Evolutionary conservation across 2,888 invertebrate species (phyloP).

Genomic region (Acholoe squamosa): DNA sequence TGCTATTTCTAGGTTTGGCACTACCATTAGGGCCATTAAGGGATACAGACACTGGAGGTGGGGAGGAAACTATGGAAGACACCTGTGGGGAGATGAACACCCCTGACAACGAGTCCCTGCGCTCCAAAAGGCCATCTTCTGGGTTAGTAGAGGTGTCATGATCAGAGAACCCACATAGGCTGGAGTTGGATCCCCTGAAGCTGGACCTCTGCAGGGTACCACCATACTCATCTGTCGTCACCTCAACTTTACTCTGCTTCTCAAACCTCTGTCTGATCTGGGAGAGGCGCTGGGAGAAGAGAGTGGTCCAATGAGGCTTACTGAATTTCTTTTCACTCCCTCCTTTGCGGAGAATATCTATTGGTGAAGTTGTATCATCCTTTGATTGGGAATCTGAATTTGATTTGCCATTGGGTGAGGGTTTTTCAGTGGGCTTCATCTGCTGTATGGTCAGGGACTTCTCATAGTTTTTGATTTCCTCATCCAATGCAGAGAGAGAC

Average conservation of each 20-base stretch:
- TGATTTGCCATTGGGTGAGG: background rate
- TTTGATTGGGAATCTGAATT: background rate
- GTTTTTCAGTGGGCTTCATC: background rate
- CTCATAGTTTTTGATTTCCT: constrained; percentile 53
- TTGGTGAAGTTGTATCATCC: background rate
- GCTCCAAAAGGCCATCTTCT: background rate
- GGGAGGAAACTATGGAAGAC: background rate
- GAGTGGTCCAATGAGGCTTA: constrained; percentile 63
- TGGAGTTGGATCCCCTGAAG: background rate
- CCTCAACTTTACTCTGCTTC: constrained; percentile 54
- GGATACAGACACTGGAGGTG: background rate
- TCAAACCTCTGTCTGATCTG: constrained; percentile 66
- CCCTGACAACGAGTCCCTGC: constrained; percentile 13
- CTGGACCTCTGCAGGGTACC: background rate
- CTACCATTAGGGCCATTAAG: background rate
- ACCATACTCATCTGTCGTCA: background rate
- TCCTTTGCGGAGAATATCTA: background rate
- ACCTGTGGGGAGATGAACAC: background rate
- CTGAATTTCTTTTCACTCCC: background rate
- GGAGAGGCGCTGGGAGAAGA: constrained; percentile 63
- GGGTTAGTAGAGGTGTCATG: too few species aligned
- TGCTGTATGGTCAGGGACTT: constrained; percentile 22
- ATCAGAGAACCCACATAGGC: constrained; percentile 7
- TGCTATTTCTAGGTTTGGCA: background rate
- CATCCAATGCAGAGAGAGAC: constrained; percentile 54